Percentiles rank a stretch among this genome's conserved stretches.
Conservation (phyloP, 30 jellyfish, hydroid and myxozoan genomes). For the Sanderia malayensis region DNA sequence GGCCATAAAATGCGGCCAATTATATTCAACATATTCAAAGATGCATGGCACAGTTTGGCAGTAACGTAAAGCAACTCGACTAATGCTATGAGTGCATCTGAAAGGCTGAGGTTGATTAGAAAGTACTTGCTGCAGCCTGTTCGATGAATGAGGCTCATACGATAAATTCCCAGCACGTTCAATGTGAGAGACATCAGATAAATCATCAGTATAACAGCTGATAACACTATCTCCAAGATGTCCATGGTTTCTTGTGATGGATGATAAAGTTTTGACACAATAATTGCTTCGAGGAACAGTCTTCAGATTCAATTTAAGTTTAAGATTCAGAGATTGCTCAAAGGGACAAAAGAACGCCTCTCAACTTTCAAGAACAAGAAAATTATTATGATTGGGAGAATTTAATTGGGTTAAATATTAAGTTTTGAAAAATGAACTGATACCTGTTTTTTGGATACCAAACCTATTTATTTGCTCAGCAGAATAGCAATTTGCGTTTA, state of each 20-base stretch:
- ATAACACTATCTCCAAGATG: neutral
- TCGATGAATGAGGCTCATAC: neutral
- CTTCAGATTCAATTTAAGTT: no score
- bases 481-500: no score
- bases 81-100: neutral
- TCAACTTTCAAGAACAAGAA: no score
- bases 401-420: no score
- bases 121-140: neutral
- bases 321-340: no score
- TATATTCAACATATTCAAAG: neutral
- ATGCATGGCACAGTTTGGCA: neutral
- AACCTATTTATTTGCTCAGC: no score
- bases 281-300: neutral
- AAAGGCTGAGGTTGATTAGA: neutral
- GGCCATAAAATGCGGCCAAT: neutral
- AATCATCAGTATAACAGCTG: neutral
- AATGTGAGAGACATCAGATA: neutral
- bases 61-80: neutral
- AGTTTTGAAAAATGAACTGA: no score
- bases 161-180: neutral
- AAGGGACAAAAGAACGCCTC: no score
- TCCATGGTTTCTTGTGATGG: no score
- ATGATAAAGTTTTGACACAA: neutral
- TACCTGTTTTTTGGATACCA: no score
- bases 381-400: no score